Base-by-base conservation (phyloP, 1,140 invertebrate species). In the Lysiphlebus fabarum region DNA sequence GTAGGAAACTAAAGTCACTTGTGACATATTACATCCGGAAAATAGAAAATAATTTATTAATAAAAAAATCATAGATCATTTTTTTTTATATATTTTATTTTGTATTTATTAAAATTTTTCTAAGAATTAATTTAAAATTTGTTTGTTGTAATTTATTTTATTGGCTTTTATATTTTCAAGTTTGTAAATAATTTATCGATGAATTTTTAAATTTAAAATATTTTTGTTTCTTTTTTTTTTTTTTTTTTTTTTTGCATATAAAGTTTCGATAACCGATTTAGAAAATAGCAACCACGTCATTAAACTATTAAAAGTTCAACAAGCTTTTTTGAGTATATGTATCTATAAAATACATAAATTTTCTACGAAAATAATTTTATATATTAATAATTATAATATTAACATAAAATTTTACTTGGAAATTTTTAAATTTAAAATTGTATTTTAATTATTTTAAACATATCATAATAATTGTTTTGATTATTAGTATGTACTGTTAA, bases 291-390 rank as follows among this genome's bases (percentile, higher is more conserved):
- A 59, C 60, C 61, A 40, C 42, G 44, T 58, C 53, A 62, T 64
- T 63, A 62, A 68, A 67, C 62, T 50, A 70, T 73, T 68, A 65
- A 70, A 73, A 63, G 66, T 71, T 12, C 48, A 64, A 49, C 34
- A 51, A 61, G 59, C 17, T 26, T 58, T 60, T 67, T 63, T 66
- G 45, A 55, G 62, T 65, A 36, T 48, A 56, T 54, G n/a, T n/a
- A n/a, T n/a, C n/a, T n/a, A n/a, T 26, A 54, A 45, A 41, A 58
- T 56, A 47, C 9, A 8, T 48, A 48, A 8, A n/a, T 34, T 12
- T 51, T 38, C 37, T n/a, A 7, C 5, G 47, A 6, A 33, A 17
- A 11, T 11, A 7, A 34, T 45, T 45, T 26, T 26, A 26, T 26
- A 2, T 26, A 26, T 26, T 26, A 26, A 26, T 26, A 26, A 1